phyloP scores from a whole-genome alignment of 2,888 invertebrate genomes.

The Agonopterix heracliana region DNA sequence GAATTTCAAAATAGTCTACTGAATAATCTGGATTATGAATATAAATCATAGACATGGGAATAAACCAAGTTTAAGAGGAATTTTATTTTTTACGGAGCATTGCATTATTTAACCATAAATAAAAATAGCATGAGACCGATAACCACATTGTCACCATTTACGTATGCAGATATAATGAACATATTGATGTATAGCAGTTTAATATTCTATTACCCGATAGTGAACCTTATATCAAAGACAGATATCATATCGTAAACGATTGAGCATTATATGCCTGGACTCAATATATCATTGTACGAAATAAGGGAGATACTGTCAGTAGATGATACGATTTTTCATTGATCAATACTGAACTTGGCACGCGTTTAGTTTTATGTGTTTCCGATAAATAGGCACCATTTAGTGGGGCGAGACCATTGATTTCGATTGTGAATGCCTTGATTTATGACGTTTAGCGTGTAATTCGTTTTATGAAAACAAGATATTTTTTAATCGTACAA shows the following conservation, averaged over 20 bases:
- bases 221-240: constrained; percentile 28
- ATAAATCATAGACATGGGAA: too few species aligned
- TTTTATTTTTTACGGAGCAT: too few species aligned
- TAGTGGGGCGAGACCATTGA: constrained; percentile 56
- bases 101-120: neutral
- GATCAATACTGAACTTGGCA: constrained; percentile 53
- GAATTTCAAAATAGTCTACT: too few species aligned
- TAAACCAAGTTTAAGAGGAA: too few species aligned
- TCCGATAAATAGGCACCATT: constrained; percentile 60
- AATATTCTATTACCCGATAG: constrained; percentile 61
- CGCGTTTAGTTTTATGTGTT: constrained; percentile 55
- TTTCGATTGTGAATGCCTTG: constrained; percentile 49
- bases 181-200: constrained; percentile 50
- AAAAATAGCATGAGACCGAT: constrained; percentile 36
- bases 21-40: too few species aligned
- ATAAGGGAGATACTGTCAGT: constrained; percentile 57
- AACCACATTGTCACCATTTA: constrained; percentile 33
- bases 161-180: constrained; percentile 52
- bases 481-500: constrained; percentile 33
- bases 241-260: constrained; percentile 19
- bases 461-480: constrained; percentile 52
- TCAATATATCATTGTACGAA: constrained; percentile 54
- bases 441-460: constrained; percentile 57
- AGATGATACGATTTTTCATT: constrained; percentile 51
- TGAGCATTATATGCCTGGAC: constrained; percentile 24